Conservation (phyloP, 1,140 invertebrate genomes). For the Cylas formicarius region DNA sequence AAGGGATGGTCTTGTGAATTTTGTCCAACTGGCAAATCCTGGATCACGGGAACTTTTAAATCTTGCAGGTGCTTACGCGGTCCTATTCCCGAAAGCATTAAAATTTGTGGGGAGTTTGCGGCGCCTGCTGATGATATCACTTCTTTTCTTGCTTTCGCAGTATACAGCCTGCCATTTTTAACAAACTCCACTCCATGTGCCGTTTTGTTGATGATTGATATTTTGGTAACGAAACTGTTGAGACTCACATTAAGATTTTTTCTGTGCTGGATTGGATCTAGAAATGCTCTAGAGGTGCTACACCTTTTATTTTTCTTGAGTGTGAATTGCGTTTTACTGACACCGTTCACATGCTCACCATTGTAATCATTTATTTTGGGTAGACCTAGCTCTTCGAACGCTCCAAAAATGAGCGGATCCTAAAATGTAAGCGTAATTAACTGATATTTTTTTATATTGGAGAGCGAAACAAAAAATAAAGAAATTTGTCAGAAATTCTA, state of each 20-base stretch:
- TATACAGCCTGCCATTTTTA: constrained; percentile 42
- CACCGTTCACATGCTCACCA: constrained; percentile 54
- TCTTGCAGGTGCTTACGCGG: constrained; percentile 52
- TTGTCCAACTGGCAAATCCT: constrained; percentile 58
- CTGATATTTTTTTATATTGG: too few relatives aligned
- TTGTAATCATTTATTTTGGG: too few relatives aligned
- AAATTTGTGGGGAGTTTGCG: constrained; percentile 62
- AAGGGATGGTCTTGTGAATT: constrained; percentile 72
- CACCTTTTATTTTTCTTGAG: constrained; percentile 46
- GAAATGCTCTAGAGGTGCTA: constrained; percentile 56
- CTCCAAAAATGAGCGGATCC: too few relatives aligned
- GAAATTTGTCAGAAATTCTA: too few relatives aligned
- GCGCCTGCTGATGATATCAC: constrained; percentile 64
- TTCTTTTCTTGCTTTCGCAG: constrained; percentile 53
- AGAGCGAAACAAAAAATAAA: too few relatives aligned
- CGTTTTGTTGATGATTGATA: constrained; percentile 66
- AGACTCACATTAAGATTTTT: constrained; percentile 64
- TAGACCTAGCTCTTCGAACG: too few relatives aligned
- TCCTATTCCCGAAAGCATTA: constrained; percentile 72
- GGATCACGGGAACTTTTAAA: constrained; percentile 51
- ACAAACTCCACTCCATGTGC: constrained; percentile 63
- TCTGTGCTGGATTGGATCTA: constrained; percentile 57
- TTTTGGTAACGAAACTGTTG: constrained; percentile 58
- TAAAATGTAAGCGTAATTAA: too few relatives aligned
- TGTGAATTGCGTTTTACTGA: constrained; percentile 61